Evolutionary conservation across 1,140 invertebrate species (phyloP), one percentile per base, ranked within the genome.

Genomic region (Lasaia peninsularis): DNA sequence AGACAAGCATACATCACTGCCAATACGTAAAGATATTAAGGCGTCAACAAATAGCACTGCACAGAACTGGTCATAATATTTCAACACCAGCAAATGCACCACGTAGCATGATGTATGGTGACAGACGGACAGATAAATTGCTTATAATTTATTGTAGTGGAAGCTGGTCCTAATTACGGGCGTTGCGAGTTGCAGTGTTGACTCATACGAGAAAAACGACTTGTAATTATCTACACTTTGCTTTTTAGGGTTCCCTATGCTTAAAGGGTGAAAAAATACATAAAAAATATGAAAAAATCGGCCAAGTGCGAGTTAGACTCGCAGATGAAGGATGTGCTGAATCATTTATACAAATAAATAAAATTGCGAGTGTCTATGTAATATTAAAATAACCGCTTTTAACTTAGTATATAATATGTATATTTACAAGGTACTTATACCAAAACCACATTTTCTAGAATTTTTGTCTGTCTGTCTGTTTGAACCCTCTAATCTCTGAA

Each of bases 51-150:
- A 76, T 74, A 60, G 56, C 54, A 54, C 65, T 52, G 67, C 65
- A 62, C 48, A 44, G 66, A 67, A 75, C 71, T 64, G 70, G 52
- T 81, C 69, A 80, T 75, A 81, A 81, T 80, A 78, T 86, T 80
- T 83, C 80, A 83, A 65, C 75, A 71, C 69, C 71, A 69, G 73
- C 73, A 70, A 78, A 70, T 71, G 75, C 75, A 66, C 51, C 68
- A 66, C 67, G 37, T 50, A 56, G 55, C 69, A 71, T 86, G 80
- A 86, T 86, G 71, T 79, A 86, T 83, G 73, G 67, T 67, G 83
- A 84, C 83, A 83, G 75, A 80, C 73, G 61, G 83, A 86, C 83
- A 81, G 78, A 86, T 84, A 84, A 86, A 86, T 86, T 81, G 78
- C 83, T 78, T 71, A 81, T 78, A 86, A 84, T 86, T 86, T 86